Conservation (phyloP, 1,140 invertebrate genomes). For the Pseudomyrmex gracilis region DNA sequence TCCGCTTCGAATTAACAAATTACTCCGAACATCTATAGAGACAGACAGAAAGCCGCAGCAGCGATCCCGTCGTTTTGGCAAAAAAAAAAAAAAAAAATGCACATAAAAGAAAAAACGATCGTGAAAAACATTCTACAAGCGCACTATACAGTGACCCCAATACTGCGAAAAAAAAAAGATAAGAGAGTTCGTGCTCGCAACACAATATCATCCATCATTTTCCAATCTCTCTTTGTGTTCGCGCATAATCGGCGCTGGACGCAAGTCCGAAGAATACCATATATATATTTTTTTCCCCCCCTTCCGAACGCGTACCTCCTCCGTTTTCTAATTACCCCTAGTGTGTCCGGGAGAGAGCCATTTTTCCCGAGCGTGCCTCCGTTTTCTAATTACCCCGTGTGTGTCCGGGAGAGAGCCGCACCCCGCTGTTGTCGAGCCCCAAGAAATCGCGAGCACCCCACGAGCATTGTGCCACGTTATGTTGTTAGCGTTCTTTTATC, state of each 20-base stretch:
- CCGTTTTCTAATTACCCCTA: too few species aligned
- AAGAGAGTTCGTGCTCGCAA: slow-evolving; percentile 31
- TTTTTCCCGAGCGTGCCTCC: slow-evolving; percentile 5
- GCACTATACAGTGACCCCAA: slow-evolving; percentile 17
- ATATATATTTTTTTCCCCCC: too few species aligned
- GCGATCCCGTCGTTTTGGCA: slow-evolving; percentile 43
- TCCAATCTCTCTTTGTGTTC: background rate
- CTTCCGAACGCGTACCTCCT: too few species aligned
- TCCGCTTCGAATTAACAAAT: slow-evolving; percentile 76
- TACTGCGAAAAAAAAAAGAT: slow-evolving; percentile 33
- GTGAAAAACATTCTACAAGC: slow-evolving; percentile 28
- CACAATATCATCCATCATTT: slow-evolving; percentile 31
- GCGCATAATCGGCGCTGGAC: background rate
- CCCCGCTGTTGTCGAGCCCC: slow-evolving; percentile 67
- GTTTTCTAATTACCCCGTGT: slow-evolving; percentile 66
- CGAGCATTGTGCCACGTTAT: slow-evolving; percentile 70
- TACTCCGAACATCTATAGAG: slow-evolving; percentile 65
- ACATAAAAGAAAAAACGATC: slow-evolving; percentile 31
- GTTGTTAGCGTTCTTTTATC: slow-evolving; percentile 70
- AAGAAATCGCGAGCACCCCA: slow-evolving; percentile 65
- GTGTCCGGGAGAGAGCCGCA: slow-evolving; percentile 33
- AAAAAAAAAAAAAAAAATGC: slow-evolving; percentile 58
- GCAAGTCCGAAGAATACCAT: slow-evolving; percentile 8
- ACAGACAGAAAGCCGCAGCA: slow-evolving; percentile 65
- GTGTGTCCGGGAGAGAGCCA: background rate